A percentile compares a stretch with the other conserved stretches of the same genome.
phyloP scores from a whole-genome alignment of 2,888 invertebrate species.

The Allygus modestus region DNA sequence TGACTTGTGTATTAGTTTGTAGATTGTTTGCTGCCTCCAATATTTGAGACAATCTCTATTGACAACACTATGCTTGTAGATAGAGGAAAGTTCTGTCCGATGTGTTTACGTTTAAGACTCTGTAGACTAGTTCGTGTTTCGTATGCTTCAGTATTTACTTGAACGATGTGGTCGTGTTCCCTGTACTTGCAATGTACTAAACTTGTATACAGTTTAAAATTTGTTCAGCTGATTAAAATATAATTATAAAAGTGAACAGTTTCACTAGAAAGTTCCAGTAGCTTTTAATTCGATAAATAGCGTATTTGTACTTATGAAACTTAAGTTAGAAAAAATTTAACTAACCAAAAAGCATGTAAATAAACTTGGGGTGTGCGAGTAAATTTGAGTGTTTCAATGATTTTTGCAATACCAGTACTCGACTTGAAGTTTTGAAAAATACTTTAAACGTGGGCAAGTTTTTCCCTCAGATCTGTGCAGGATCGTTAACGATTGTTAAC shows the following conservation, averaged over 20 bases:
- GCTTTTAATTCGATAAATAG: neutral
- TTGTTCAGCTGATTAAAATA: neutral
- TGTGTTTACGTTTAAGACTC: constrained; percentile 27
- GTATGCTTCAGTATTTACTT: constrained; percentile 34
- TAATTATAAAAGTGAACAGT: neutral
- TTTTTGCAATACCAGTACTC: too few relatives aligned
- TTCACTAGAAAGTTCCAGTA: neutral
- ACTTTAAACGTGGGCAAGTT: too few relatives aligned
- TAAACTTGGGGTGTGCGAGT: too few relatives aligned
- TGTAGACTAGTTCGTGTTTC: constrained; percentile 46
- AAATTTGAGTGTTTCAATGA: too few relatives aligned
- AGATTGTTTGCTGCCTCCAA: constrained; percentile 58
- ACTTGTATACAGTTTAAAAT: neutral
- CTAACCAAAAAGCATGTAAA: neutral
- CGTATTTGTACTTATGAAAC: neutral
- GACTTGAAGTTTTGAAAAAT: too few relatives aligned
- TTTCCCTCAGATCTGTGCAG: too few relatives aligned
- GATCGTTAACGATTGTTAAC: too few relatives aligned
- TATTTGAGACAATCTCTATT: constrained; percentile 2
- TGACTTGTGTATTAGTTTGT: constrained; percentile 51
- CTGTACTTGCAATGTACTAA: neutral
- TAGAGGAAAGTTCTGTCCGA: constrained; percentile 22
- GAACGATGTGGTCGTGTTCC: neutral
- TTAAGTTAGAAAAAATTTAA: neutral
- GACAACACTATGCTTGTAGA: constrained; percentile 55